phyloP scores from a whole-genome alignment of 2,797 vertebrate genomes.

The Clarias pachynema region DNA sequence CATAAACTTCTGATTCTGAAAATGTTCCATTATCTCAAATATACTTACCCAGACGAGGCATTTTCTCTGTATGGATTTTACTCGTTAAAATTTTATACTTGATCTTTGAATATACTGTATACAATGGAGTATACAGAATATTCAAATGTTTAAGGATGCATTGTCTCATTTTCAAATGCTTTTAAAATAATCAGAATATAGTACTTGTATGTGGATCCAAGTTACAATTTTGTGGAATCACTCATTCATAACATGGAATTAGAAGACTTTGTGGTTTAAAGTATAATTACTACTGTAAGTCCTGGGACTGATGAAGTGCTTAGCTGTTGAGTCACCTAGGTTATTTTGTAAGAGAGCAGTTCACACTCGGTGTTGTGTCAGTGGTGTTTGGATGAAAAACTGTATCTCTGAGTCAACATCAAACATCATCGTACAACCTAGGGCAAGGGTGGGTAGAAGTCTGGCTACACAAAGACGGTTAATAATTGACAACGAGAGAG shows the following conservation, averaged over 20 bases:
- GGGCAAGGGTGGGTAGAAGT: not conserved
- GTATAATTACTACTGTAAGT: not conserved
- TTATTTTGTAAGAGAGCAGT: not conserved
- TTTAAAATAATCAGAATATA: not conserved
- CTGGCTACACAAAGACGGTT: not conserved
- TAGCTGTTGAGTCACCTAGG: not conserved
- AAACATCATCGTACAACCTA: not conserved
- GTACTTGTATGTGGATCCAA: not conserved
- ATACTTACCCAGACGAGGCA: not conserved
- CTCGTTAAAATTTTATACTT: not conserved
- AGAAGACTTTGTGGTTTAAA: not conserved
- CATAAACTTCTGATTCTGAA: too few species aligned
- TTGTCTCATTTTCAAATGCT: not conserved
- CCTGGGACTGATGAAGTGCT: not conserved
- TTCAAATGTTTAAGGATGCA: not conserved
- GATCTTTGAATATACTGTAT: too few species aligned
- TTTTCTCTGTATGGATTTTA: not conserved
- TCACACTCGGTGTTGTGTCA: not conserved
- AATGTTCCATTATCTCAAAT: not conserved
- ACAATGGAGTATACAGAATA: not conserved
- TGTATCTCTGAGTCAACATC: not conserved
- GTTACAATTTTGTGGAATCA: not conserved
- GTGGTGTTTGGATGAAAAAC: not conserved
- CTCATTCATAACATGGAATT: not conserved
- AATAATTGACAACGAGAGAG: not conserved